These are phyloP conservation scores for Hydropsyche betteni DNA, from an alignment of 2,888 invertebrate genomes.

Conservation along the genomic window DNA sequence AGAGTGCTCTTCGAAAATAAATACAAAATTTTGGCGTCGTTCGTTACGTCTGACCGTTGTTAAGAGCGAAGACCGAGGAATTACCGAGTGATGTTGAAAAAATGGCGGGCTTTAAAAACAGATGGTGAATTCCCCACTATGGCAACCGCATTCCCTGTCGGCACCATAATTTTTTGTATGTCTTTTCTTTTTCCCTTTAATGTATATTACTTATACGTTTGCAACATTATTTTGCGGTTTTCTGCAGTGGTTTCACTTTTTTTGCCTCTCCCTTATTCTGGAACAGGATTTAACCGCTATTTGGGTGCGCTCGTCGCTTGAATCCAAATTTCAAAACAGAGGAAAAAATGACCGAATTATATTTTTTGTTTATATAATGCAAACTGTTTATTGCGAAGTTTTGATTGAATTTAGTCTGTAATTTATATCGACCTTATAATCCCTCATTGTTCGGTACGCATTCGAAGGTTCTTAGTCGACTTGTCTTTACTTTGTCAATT, in stretches of 20 bases:
- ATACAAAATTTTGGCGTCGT: background rate
- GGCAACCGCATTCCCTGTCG: slow-evolving; percentile 22
- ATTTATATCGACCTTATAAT: slow-evolving; percentile 25
- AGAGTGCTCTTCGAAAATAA: too few relatives aligned
- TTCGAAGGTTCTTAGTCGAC: slow-evolving; percentile 4
- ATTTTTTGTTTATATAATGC: background rate
- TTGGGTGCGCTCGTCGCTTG: background rate
- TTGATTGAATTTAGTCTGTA: slow-evolving; percentile 5
- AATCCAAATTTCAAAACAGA: background rate
- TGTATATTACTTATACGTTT: slow-evolving; percentile 3
- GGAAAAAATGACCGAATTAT: background rate
- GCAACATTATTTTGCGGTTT: slow-evolving; percentile 22
- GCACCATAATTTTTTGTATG: slow-evolving; percentile 26
- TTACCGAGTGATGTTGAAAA: slow-evolving; percentile 38
- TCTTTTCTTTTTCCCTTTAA: slow-evolving; percentile 1
- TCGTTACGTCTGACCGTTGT: slow-evolving; percentile 12
- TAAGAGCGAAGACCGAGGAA: slow-evolving; percentile 39
- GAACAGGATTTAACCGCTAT: background rate
- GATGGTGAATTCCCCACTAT: slow-evolving; percentile 42
- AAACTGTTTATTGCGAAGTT: background rate
- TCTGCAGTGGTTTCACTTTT: slow-evolving; percentile 18
- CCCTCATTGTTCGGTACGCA: slow-evolving; percentile 12
- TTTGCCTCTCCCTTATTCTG: background rate
- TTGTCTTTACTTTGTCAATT: slow-evolving; percentile 27
- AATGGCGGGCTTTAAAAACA: slow-evolving; percentile 46